phyloP scores from a whole-genome alignment of 2,888 invertebrate genomes.

The Hemistola chrysoprasaria region DNA sequence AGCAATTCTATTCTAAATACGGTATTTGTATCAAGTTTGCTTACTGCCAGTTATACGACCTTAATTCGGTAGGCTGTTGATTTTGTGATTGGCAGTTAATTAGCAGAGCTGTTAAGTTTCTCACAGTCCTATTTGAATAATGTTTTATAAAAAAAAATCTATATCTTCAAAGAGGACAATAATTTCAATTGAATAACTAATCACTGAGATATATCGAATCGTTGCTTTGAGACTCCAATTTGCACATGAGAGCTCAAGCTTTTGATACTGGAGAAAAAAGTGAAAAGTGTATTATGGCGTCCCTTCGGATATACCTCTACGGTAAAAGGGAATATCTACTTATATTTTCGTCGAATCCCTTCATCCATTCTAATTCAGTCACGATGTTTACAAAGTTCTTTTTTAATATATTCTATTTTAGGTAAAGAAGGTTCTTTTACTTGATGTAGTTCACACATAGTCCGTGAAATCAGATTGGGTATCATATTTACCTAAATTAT shows the following conservation, averaged over 20 bases:
- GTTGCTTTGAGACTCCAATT: conserved; percentile 6
- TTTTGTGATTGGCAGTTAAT: background rate
- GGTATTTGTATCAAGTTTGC: conserved; percentile 16
- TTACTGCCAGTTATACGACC: conserved; percentile 15
- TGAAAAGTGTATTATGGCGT: conserved; percentile 19
- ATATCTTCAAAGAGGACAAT: no score
- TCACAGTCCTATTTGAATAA: no score
- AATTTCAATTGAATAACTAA: no score
- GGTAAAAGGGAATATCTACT: conserved; percentile 22
- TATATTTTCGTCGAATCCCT: conserved; percentile 21
- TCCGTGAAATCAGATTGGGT: no score
- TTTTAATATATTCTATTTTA: conserved; percentile 8
- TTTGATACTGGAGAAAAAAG: conserved; percentile 16
- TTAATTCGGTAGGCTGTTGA: conserved; percentile 5
- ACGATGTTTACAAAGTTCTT: conserved; percentile 20
- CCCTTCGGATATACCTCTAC: conserved; percentile 12
- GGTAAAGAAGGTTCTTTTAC: no score
- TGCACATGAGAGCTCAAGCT: conserved; percentile 14
- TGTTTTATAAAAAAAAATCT: no score
- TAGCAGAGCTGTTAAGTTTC: background rate
- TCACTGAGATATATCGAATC: background rate
- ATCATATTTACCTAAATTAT: no score
- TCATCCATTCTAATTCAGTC: conserved; percentile 17
- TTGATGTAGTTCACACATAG: no score
- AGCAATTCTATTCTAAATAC: conserved; percentile 36